Conservation (phyloP, 2,113 vertebrate genomes). For the Sceloporus tristichus region DNA sequence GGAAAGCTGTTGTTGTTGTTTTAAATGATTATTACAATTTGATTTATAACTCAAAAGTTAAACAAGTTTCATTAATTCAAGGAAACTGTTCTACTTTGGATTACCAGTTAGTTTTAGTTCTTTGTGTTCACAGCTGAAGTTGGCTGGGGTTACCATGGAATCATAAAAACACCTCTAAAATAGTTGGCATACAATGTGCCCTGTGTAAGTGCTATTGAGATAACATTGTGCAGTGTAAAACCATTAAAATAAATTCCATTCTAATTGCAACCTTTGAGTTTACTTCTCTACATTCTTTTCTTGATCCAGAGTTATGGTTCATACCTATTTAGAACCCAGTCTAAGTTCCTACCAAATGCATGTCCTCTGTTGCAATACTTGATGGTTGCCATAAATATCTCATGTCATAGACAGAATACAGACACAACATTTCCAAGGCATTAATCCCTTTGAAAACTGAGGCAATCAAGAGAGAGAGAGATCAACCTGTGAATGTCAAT, state of each 20-base stretch:
- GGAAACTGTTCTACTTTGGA: too few relatives aligned
- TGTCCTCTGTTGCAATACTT: neutral
- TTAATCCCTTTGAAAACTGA: neutral
- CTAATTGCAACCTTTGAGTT: neutral
- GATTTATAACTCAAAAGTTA: too few relatives aligned
- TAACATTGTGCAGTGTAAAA: neutral
- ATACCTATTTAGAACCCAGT: neutral
- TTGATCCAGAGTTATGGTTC: neutral
- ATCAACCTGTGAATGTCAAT: neutral
- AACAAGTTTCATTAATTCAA: too few relatives aligned
- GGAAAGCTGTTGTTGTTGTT: too few relatives aligned
- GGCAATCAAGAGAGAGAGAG: neutral
- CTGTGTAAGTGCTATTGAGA: neutral
- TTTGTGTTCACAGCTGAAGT: neutral
- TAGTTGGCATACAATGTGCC: neutral
- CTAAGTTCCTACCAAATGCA: neutral
- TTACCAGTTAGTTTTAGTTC: too few relatives aligned
- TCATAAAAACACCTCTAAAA: neutral
- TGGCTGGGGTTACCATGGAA: neutral
- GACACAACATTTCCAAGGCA: neutral
- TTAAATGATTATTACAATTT: too few relatives aligned
- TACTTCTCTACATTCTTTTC: too few relatives aligned
- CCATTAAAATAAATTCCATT: neutral
- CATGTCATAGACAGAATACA: neutral
- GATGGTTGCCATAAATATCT: neutral